Evolutionary conservation across 1,140 invertebrate species (phyloP).

Genomic region (Eueides isabella): DNA sequence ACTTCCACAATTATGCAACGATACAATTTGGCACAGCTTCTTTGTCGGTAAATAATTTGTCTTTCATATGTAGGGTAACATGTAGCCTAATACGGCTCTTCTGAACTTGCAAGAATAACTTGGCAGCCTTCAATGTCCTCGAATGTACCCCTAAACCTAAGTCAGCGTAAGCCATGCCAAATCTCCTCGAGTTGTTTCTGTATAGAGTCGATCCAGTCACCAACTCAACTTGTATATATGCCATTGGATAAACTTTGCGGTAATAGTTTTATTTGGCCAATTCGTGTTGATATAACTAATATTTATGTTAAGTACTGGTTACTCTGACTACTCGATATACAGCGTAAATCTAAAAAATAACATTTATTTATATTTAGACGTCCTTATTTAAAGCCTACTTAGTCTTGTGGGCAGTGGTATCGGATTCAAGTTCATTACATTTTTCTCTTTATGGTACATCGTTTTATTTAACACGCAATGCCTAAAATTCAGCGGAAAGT

Average conservation of each 20-base stretch:
- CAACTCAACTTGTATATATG: constrained; percentile 45
- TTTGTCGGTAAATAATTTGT: constrained; percentile 28
- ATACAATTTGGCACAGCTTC: constrained; percentile 12
- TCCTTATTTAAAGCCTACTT: too few species aligned
- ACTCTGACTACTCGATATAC: too few species aligned
- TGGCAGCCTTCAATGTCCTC: constrained; percentile 57
- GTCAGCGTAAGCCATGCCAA: constrained; percentile 71
- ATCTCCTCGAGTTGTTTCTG: constrained; percentile 69
- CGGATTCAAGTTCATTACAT: too few species aligned
- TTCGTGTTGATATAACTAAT: constrained; percentile 21
- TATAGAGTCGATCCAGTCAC: constrained; percentile 49
- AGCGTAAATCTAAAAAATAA: too few species aligned
- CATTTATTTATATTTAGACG: too few species aligned
- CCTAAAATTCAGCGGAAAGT: too few species aligned
- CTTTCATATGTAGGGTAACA: constrained; percentile 27
- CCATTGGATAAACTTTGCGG: constrained; percentile 46
- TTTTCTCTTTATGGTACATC: too few species aligned
- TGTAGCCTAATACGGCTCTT: constrained; percentile 34
- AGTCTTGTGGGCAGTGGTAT: too few species aligned
- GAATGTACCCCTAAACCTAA: constrained; percentile 54
- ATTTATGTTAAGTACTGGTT: background rate
- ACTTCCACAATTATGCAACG: constrained; percentile 1
- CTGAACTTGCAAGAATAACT: constrained; percentile 49
- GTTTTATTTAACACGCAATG: too few species aligned
- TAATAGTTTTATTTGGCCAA: constrained; percentile 42